Percentiles rank a stretch among this genome's conserved stretches.
These are phyloP conservation scores for Pangasius larnaudii DNA, from an alignment of 2,797 vertebrate genomes.

Conservation along the genomic window DNA sequence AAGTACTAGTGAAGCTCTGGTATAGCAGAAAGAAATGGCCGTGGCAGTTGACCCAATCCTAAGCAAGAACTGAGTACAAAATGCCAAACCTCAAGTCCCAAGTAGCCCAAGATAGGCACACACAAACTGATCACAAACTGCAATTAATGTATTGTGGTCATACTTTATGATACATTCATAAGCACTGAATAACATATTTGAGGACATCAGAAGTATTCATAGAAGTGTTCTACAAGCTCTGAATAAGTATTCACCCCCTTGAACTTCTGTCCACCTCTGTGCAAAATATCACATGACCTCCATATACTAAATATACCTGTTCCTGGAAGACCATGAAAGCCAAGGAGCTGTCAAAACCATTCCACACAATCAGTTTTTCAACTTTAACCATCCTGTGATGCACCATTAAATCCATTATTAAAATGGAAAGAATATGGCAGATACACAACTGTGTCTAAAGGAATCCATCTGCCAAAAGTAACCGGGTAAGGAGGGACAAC, in stretches of 20 bases:
- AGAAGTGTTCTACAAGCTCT: neutral
- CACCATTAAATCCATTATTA: neutral
- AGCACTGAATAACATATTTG: neutral
- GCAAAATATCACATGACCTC: neutral
- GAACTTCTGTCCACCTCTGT: neutral
- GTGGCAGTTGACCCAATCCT: too few species aligned
- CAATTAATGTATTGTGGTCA: neutral
- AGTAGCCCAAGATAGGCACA: neutral
- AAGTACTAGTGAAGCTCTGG: neutral
- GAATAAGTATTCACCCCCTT: neutral
- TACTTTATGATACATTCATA: neutral
- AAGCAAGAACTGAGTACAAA: neutral
- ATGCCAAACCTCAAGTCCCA: neutral
- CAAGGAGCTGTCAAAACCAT: neutral
- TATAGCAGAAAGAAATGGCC: neutral
- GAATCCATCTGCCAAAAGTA: neutral
- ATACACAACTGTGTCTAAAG: neutral
- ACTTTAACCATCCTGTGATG: neutral
- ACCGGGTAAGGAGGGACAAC: too few species aligned
- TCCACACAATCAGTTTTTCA: neutral
- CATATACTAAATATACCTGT: neutral
- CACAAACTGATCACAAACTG: neutral
- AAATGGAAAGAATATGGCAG: neutral
- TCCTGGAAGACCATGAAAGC: neutral
- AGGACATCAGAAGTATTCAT: neutral